These are phyloP conservation scores for Papilio aristodemus DNA, from an alignment of 1,140 invertebrate species.

Conservation along the genomic window DNA sequence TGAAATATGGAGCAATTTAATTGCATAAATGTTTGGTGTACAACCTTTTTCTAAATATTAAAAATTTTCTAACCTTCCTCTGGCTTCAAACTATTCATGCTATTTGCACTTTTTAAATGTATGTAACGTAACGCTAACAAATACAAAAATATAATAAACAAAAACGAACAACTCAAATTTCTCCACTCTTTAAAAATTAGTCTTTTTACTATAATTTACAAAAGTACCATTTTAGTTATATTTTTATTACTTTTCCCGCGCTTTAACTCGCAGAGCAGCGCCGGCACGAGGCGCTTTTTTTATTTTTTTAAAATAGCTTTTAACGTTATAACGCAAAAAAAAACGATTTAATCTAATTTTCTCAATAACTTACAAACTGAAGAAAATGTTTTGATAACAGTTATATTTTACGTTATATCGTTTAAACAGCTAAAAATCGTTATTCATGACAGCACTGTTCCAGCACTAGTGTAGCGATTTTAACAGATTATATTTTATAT, in stretches of 20 bases:
- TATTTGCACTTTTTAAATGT: neutral
- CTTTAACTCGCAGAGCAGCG: constrained; percentile 25
- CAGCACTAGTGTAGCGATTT: neutral
- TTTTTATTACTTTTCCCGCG: constrained; percentile 21
- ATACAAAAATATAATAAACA: neutral
- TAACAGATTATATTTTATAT: neutral
- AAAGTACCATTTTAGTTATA: neutral
- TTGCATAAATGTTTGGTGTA: too few species aligned
- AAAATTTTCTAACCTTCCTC: neutral
- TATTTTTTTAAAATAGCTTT: constrained; percentile 9
- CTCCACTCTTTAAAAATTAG: neutral
- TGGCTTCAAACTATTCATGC: neutral
- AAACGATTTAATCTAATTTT: too few species aligned
- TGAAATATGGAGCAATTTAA: too few species aligned
- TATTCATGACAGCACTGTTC: neutral
- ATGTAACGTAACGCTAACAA: neutral
- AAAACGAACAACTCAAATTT: constrained; percentile 18
- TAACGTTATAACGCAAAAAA: constrained; percentile 24
- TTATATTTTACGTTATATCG: constrained; percentile 5
- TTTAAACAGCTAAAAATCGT: constrained; percentile 7
- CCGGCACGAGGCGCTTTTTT: constrained; percentile 29
- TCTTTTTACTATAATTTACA: neutral
- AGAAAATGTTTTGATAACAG: neutral
- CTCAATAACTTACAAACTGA: neutral
- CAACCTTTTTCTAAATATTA: too few species aligned